These are phyloP conservation scores for Porites rus DNA, from an alignment of 92 coral and sea anemone species.

Conservation along the genomic window DNA sequence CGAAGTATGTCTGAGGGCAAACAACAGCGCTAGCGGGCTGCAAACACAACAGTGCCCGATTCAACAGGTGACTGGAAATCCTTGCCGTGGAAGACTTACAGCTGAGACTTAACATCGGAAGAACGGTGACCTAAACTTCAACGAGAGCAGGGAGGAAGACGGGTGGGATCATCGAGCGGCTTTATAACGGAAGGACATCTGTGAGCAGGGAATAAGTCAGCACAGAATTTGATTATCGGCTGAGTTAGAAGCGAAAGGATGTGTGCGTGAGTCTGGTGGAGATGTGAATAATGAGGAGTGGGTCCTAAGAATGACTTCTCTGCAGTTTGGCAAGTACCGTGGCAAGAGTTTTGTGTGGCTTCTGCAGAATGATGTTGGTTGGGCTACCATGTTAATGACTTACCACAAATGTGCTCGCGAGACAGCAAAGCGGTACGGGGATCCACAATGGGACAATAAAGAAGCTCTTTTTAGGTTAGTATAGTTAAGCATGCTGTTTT, in stretches of 20 bases:
- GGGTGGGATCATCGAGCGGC: no score
- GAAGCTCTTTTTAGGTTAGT: not conserved
- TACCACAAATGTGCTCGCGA: not conserved
- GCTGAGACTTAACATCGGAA: no score
- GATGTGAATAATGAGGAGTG: conserved; percentile 11
- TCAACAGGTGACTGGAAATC: no score
- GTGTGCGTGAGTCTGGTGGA: not conserved
- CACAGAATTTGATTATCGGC: not conserved
- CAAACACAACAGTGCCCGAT: no score
- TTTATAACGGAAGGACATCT: no score
- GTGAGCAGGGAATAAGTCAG: no score
- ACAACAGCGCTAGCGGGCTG: no score
- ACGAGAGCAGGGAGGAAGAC: no score
- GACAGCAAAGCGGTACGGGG: not conserved
- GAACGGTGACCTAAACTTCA: no score
- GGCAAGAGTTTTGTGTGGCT: conserved; percentile 60
- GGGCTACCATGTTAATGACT: conserved; percentile 59
- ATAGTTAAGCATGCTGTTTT: no score
- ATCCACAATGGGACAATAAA: not conserved
- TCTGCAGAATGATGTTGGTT: conserved; percentile 58
- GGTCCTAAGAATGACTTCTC: conserved; percentile 27
- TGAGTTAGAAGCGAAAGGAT: conserved; percentile 16
- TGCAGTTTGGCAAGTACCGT: conserved; percentile 50
- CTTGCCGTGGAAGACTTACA: no score
- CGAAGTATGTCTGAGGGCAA: no score